phyloP scores from a whole-genome alignment of 1,140 invertebrate species.

The Oncopodura yosiiana region DNA sequence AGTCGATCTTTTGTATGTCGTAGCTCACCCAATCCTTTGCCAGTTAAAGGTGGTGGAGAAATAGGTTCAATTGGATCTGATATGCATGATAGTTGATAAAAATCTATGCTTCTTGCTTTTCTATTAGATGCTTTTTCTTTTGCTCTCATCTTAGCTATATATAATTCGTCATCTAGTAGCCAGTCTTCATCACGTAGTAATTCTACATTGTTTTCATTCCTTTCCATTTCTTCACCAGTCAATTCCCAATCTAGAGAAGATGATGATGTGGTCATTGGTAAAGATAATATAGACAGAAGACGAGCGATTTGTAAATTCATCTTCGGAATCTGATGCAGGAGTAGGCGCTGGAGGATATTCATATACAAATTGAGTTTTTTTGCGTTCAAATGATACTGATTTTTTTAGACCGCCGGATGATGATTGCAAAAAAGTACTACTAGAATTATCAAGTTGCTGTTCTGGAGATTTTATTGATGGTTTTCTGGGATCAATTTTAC shows the following conservation, averaged over 20 bases:
- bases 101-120: too few relatives aligned
- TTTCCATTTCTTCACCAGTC: constrained; percentile 1
- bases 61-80: too few relatives aligned
- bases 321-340: constrained; percentile 31
- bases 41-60: too few relatives aligned
- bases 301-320: constrained; percentile 25
- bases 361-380: constrained; percentile 28
- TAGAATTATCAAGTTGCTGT: constrained; percentile 4
- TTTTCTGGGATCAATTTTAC: constrained; percentile 24
- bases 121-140: too few relatives aligned
- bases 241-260: constrained; percentile 13
- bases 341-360: constrained; percentile 38
- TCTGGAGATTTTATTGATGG: constrained; percentile 32
- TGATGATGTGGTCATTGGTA: not conserved
- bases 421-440: not conserved
- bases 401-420: constrained; percentile 15
- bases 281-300: too few relatives aligned
- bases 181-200: too few relatives aligned
- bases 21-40: constrained; percentile 59
- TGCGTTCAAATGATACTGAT: constrained; percentile 34
- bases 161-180: too few relatives aligned
- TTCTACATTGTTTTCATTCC: not conserved
- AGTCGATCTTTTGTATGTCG: constrained; percentile 60
- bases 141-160: too few relatives aligned
- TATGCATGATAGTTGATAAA: too few relatives aligned